Base-by-base conservation (phyloP, 2,113 vertebrate species). In the Alligator mississippiensis region DNA sequence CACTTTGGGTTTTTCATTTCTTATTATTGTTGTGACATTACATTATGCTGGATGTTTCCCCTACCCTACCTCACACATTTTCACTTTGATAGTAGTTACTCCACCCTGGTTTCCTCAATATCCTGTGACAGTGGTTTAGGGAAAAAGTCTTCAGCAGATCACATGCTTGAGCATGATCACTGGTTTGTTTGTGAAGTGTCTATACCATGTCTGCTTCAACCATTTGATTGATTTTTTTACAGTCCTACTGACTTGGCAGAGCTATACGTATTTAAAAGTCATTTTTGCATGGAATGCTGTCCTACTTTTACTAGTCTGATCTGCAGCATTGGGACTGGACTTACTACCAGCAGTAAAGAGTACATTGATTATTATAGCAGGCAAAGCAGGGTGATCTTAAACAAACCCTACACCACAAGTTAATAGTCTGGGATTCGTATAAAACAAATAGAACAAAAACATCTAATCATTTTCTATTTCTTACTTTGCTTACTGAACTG, bases 131-230 rank as follows among this genome's bases (percentile, higher is more conserved):
- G 77, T 16, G 85, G 58, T 80, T 95, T 86, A 84, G 63, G 80
- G 60, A 77, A 66, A 85, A 24, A 72, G 60, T 61, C 84, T 93
- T 95, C 75, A 90, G 38, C 63, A 82, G 82, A 95, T 66, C 81
- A 84, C 47, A 30, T 95, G 89, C 92, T 94, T 93, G 85, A 96
- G 87, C 61, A 88, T 55, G 87, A 88, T 88, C 77, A 83, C 34
- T 76, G 90, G 60, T 93, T 97, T 95, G 89, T 94, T 96, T 96
- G 82, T 95, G 93, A 95, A 92, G 82, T 91, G 93, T 94, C 92
- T 95, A 72, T 89, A 89, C 84, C 88, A 89, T 83, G 95, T 94
- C 94, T 94, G 89, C 88, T 92, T 87, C 61, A 87, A 93, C 60
- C 91, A 88, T 85, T 91, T 91, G 84, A 93, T 27, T 93, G 74